Percentiles rank a stretch among this genome's conserved stretches.
phyloP scores from a whole-genome alignment of 2,113 vertebrate genomes.

The Bufo bufo region DNA sequence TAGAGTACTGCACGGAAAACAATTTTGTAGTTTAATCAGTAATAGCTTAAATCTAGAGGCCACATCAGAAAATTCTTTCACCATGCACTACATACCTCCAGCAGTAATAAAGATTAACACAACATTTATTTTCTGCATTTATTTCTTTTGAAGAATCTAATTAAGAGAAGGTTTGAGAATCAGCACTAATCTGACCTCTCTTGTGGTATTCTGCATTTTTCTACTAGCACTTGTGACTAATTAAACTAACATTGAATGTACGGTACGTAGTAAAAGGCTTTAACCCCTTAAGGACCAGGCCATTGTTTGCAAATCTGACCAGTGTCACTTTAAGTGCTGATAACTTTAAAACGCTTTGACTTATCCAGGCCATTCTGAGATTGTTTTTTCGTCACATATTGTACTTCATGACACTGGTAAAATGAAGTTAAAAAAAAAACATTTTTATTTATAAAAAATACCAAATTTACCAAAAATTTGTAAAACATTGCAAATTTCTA shows the following conservation, averaged over 20 bases:
- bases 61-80: slow-evolving; percentile 13
- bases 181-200: slow-evolving; percentile 2
- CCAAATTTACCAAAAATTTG: too few relatives aligned
- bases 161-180: slow-evolving; percentile 34
- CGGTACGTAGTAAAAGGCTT: background rate
- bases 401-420: too few relatives aligned
- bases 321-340: too few relatives aligned
- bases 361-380: too few relatives aligned
- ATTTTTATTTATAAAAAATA: too few relatives aligned
- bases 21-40: slow-evolving; percentile 18
- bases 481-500: too few relatives aligned
- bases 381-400: too few relatives aligned
- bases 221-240: background rate
- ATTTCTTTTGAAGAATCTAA: slow-evolving; percentile 17
- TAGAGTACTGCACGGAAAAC: background rate
- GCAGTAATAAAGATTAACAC: slow-evolving; percentile 39
- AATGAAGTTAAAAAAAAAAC: too few relatives aligned
- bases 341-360: too few relatives aligned
- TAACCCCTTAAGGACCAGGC: too few relatives aligned
- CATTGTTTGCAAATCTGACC: too few relatives aligned
- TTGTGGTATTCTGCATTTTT: background rate
- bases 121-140: slow-evolving; percentile 30
- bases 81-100: background rate
- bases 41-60: slow-evolving; percentile 38
- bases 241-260: background rate